phyloP scores from a whole-genome alignment of 1,140 invertebrate genomes.

The Drosophila jambulina region DNA sequence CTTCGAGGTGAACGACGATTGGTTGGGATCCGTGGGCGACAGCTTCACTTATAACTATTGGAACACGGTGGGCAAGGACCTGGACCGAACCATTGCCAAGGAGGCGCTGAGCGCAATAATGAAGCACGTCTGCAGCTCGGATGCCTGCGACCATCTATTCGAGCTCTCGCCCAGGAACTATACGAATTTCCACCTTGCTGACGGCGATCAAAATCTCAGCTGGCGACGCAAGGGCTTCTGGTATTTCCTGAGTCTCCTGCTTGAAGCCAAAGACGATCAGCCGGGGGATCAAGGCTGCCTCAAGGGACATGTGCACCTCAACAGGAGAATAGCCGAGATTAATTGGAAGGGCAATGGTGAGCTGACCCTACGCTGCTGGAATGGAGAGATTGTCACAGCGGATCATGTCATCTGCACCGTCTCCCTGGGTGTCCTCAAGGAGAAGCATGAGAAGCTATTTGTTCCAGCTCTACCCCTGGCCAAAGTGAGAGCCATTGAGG shows the following conservation, averaged over 20 bases:
- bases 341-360: conserved; percentile 75
- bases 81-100: conserved; percentile 68
- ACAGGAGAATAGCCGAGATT: conserved; percentile 86
- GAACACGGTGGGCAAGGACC: conserved; percentile 34
- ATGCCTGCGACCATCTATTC: conserved; percentile 87
- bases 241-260: conserved; percentile 87
- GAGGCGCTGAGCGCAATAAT: conserved; percentile 85
- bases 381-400: conserved; percentile 87
- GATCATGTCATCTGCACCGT: conserved; percentile 90
- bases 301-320: conserved; percentile 84
- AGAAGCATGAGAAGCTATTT: conserved; percentile 87
- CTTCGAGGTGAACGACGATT: conserved; percentile 39
- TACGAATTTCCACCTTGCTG: conserved; percentile 86
- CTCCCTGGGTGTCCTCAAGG: conserved; percentile 90
- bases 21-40: conserved; percentile 85
- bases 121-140: conserved; percentile 86
- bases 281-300: conserved; percentile 56
- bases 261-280: conserved; percentile 60
- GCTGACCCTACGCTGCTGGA: conserved; percentile 86
- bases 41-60: conserved; percentile 84
- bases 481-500: conserved; percentile 88
- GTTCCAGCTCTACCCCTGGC: conserved; percentile 87
- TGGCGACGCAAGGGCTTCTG: conserved; percentile 88
- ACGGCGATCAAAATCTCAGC: conserved; percentile 87
- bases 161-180: conserved; percentile 87